Conservation (phyloP, 2,797 vertebrate species). For the Myripristis murdjan region DNA sequence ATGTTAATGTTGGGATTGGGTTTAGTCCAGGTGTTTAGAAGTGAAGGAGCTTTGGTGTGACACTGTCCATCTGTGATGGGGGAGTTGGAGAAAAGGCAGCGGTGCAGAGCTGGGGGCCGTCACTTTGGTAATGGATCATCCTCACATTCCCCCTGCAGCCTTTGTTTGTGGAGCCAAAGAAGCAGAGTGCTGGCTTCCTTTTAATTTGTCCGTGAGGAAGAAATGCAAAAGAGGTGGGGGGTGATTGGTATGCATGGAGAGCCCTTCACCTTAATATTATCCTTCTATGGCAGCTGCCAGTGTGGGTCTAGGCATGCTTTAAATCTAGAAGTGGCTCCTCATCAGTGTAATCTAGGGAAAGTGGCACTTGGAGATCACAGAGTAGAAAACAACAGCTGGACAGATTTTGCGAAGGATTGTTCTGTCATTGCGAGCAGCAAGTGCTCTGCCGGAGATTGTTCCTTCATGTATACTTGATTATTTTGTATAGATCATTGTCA, state of each 20-base stretch:
- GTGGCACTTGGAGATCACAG: too few species aligned
- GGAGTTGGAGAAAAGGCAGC: conserved; percentile 14
- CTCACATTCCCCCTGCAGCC: conserved; percentile 67
- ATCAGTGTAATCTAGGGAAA: not conserved
- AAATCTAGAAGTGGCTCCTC: conserved; percentile 3
- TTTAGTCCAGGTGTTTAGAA: conserved; percentile 33
- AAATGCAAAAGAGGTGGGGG: conserved; percentile 19
- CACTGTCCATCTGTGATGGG: conserved; percentile 51
- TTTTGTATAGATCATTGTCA: too few species aligned
- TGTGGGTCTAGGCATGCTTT: too few species aligned
- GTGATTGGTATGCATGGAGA: conserved; percentile 33
- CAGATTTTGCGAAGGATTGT: too few species aligned
- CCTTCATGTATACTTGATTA: too few species aligned
- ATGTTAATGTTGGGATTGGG: conserved; percentile 10
- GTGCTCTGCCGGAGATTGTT: too few species aligned
- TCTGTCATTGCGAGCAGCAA: too few species aligned
- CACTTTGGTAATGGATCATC: conserved; percentile 77
- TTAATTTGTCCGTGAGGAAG: conserved; percentile 60
- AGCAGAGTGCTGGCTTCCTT: conserved; percentile 58
- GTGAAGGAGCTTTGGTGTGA: conserved; percentile 38
- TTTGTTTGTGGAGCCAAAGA: conserved; percentile 70
- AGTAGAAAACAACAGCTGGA: not conserved
- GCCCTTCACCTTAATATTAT: conserved; percentile 36
- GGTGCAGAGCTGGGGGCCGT: conserved; percentile 44
- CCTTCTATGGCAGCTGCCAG: conserved; percentile 27